Percentiles rank a stretch among this genome's conserved stretches.
Evolutionary conservation across 2,888 invertebrate genomes (phyloP).

Genomic region (Plutella xylostella): DNA sequence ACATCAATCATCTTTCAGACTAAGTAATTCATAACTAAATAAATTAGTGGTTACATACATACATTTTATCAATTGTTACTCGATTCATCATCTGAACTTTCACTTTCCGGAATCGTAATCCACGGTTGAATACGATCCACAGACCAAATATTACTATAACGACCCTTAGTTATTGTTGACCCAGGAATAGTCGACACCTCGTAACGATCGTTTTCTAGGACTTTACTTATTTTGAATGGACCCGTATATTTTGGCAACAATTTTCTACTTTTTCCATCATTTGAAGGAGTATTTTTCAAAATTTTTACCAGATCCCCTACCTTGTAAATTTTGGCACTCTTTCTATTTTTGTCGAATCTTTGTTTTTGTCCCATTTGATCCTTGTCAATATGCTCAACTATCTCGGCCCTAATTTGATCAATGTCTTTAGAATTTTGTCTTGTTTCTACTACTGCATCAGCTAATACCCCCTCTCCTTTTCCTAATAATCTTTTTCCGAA

Average conservation of each 20-base stretch:
- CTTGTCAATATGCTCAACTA: not conserved
- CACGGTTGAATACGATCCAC: not conserved
- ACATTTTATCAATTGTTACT: not conserved
- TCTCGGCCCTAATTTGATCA: not conserved
- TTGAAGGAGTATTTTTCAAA: not conserved
- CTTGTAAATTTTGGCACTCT: not conserved
- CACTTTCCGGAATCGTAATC: not conserved
- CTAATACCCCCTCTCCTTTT: not conserved
- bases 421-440: not conserved
- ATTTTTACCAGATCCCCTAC: conserved; percentile 9
- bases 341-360: conserved; percentile 3
- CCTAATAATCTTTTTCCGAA: conserved; percentile 18
- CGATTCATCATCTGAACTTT: not conserved
- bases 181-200: conserved; percentile 15
- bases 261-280: conserved; percentile 12
- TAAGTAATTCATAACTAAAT: no score
- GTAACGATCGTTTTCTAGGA: conserved; percentile 15
- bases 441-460: not conserved
- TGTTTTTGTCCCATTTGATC: conserved; percentile 4
- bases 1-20: no score
- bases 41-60: no score
- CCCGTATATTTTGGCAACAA: conserved; percentile 13
- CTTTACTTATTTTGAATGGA: conserved; percentile 12
- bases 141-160: not conserved
- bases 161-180: not conserved